Conservation (phyloP, 2,888 invertebrate species). For the Tenthredo notha region DNA sequence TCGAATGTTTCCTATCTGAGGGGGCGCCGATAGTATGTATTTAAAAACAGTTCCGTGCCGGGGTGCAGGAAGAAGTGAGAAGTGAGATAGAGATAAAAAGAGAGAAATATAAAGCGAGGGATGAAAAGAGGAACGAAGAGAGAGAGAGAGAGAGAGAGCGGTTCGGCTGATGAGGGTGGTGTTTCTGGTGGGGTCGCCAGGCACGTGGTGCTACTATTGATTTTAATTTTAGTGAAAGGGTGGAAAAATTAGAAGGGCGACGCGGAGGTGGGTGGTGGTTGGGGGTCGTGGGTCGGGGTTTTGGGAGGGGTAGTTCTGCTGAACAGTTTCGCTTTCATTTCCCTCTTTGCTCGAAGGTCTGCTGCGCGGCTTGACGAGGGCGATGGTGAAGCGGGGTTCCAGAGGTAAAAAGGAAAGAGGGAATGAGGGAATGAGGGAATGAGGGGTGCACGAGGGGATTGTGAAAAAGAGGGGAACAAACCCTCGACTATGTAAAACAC, state of each 20-base stretch:
- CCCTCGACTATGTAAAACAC: constrained; percentile 70
- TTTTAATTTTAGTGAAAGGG: constrained; percentile 79
- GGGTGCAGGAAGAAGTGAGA: constrained; percentile 34
- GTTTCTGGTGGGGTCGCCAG: constrained; percentile 72
- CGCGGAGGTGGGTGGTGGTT: constrained; percentile 64
- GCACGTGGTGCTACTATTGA: constrained; percentile 79
- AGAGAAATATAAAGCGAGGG: constrained; percentile 52
- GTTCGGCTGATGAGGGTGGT: constrained; percentile 65
- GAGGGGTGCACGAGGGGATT: constrained; percentile 57
- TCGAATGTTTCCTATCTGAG: constrained; percentile 58
- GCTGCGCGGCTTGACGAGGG: constrained; percentile 62
- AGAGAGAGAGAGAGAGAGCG: constrained; percentile 45
- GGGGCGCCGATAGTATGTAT: constrained; percentile 66
- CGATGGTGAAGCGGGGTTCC: constrained; percentile 59
- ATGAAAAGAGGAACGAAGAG: constrained; percentile 17
- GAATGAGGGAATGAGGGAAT: constrained; percentile 42
- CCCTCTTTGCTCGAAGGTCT: constrained; percentile 71
- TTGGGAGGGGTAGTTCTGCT: constrained; percentile 75
- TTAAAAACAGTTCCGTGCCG: constrained; percentile 66
- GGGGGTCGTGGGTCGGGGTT: constrained; percentile 61
- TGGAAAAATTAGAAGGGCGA: constrained; percentile 79
- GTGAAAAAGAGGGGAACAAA: constrained; percentile 67
- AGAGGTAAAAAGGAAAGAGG: constrained; percentile 62
- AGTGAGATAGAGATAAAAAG: constrained; percentile 48
- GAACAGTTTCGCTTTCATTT: constrained; percentile 78